Evolutionary conservation across 2,797 vertebrate genomes (phyloP), one percentile per base, ranked within the genome.

Genomic region (Sylvilagus floridanus): DNA sequence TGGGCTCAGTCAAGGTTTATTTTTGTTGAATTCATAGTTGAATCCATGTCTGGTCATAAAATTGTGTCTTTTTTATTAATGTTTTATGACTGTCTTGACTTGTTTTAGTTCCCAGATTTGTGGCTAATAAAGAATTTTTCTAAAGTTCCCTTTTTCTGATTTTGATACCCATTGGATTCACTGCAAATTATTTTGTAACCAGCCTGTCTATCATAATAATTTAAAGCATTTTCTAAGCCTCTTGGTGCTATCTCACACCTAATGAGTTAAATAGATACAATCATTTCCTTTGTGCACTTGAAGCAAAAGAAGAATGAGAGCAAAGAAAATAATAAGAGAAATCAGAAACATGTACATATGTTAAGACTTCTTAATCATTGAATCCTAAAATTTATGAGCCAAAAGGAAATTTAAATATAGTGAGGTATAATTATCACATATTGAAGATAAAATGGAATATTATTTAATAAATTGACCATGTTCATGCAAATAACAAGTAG

Each of bases 381-480:
- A 84, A 76, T 84, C 60, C n/a, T 93, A 91, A 95, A 93, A 73
- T 68, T 37, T 75, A 88, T 84, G 14, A 84, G 19, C 30, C 82
- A 60, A 91, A 95, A 94, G 47, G 26, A 94, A 96, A 93, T 81
- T 47, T 87, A 81, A 94, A 91, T 94, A 68, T 35, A 65, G 9
- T 21, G 86, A 84, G 69, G 2, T 69, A 30, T 91, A 96, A 82
- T 92, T 83, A 93, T 94, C 73, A 93, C 52, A 75, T 88, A 77
- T 54, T 68, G 60, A 95, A 93, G 35, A n/a, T 95, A 81, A 96
- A 97, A 82, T 82, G 89, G 76, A 96, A 66, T 88, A 65, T 47
- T 26, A 42, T 78, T 24, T 77, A 92, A 76, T 78, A 37, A 96
- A 9, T 75, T 82, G 6, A 12, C 68, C 62, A 93, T 71, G 32